phyloP scores from a whole-genome alignment of 1,140 invertebrate genomes.

The Musca vetustissima region DNA sequence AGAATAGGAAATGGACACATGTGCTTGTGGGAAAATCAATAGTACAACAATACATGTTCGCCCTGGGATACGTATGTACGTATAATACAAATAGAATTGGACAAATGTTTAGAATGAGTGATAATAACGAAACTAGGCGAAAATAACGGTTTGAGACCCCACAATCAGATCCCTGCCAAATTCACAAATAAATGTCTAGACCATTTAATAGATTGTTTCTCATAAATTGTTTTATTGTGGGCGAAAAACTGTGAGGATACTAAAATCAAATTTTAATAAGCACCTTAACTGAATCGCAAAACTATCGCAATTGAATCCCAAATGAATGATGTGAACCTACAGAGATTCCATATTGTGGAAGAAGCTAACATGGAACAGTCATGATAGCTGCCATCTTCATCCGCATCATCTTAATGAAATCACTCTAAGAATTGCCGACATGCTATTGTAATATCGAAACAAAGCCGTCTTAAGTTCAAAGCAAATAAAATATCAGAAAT shows the following conservation, averaged over 20 bases:
- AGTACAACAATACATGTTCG: too few species aligned
- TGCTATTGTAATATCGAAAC: neutral
- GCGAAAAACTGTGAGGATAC: neutral
- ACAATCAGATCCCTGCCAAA: too few species aligned
- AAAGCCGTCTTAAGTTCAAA: neutral
- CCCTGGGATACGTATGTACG: too few species aligned
- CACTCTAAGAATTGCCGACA: neutral
- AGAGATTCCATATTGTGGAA: neutral
- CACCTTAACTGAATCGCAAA: constrained; percentile 30
- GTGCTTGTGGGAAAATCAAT: constrained; percentile 13
- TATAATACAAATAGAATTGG: too few species aligned
- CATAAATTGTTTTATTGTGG: too few species aligned
- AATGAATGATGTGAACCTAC: neutral
- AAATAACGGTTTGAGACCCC: too few species aligned
- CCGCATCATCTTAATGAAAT: too few species aligned
- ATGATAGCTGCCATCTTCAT: too few species aligned
- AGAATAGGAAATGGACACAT: constrained; percentile 7
- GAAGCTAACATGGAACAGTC: neutral
- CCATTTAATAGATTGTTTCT: too few species aligned
- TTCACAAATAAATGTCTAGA: too few species aligned
- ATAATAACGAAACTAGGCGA: too few species aligned
- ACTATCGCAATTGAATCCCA: constrained; percentile 29
- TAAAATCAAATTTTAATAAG: constrained; percentile 31
- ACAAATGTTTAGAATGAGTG: too few species aligned
- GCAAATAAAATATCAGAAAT: constrained; percentile 4